Evolutionary conservation across 2,797 vertebrate genomes (phyloP).

Genomic region (Nothura maculosa): DNA sequence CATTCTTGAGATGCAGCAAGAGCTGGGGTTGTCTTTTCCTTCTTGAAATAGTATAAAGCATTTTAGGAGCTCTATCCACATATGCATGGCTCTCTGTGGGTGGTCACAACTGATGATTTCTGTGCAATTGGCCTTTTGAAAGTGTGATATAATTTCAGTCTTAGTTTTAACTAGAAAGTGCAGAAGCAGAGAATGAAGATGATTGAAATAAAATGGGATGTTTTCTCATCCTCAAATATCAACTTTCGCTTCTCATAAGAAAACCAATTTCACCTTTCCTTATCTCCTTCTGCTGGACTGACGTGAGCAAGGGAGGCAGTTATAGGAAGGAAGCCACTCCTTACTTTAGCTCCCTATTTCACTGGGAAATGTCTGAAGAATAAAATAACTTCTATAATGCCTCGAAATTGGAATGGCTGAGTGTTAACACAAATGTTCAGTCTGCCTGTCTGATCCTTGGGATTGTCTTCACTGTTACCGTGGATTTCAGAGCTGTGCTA

Average conservation of each 20-base stretch:
- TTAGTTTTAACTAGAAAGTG: not conserved
- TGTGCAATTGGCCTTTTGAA: not conserved
- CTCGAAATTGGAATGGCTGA: not conserved
- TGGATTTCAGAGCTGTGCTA: not conserved
- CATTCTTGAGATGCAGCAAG: not conserved
- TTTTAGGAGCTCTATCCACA: not conserved
- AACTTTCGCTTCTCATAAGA: not conserved
- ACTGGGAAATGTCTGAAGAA: not conserved
- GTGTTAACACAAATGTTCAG: not conserved
- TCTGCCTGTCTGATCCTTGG: too few relatives aligned
- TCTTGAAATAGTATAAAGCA: not conserved
- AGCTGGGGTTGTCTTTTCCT: accelerated
- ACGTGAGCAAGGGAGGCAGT: not conserved
- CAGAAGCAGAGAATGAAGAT: not conserved
- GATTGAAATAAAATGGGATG: not conserved
- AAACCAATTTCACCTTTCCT: not conserved
- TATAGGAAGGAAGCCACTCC: accelerated
- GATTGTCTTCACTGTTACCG: not conserved
- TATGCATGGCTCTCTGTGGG: not conserved
- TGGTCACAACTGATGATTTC: not conserved
- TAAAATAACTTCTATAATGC: not conserved
- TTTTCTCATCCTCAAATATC: not conserved
- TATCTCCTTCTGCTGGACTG: not conserved
- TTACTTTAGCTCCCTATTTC: not conserved
- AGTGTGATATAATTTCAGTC: not conserved